These are phyloP conservation scores for Xestobium rufovillosum DNA, from an alignment of 2,888 invertebrate species.

Conservation along the genomic window DNA sequence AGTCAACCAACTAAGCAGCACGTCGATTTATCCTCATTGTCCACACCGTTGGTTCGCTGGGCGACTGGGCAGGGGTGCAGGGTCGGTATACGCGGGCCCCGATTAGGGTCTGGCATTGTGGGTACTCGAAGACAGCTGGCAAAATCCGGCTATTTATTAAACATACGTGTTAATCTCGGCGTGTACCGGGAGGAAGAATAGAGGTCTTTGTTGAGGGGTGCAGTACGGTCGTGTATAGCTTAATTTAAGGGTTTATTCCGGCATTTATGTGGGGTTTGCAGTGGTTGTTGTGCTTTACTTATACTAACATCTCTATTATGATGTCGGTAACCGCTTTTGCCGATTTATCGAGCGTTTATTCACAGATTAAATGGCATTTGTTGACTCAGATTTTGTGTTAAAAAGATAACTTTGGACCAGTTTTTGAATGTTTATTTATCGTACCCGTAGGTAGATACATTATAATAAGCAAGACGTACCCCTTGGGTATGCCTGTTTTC, in stretches of 20 bases:
- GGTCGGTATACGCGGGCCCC: slow-evolving; percentile 20
- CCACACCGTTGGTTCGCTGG: background rate
- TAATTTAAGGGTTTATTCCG: slow-evolving; percentile 32
- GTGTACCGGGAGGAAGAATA: slow-evolving; percentile 7
- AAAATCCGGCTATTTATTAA: slow-evolving; percentile 46
- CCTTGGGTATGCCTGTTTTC: no score
- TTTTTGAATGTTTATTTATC: no score
- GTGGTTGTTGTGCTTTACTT: slow-evolving; percentile 27
- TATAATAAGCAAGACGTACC: no score
- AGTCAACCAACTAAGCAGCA: slow-evolving; percentile 22
- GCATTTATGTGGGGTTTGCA: slow-evolving; percentile 34
- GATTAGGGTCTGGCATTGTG: slow-evolving; percentile 21
- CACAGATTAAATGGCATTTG: no score
- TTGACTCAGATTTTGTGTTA: no score
- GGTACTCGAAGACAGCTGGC: slow-evolving; percentile 41
- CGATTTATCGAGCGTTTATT: slow-evolving; percentile 41
- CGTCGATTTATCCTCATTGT: background rate
- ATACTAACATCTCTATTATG: slow-evolving; percentile 41
- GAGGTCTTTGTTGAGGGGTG: slow-evolving; percentile 5
- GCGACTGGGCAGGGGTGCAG: background rate
- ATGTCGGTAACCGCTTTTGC: slow-evolving; percentile 37
- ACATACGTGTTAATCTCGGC: slow-evolving; percentile 46
- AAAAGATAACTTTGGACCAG: no score
- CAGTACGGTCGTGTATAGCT: background rate
- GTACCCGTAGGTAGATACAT: no score